Evolutionary conservation across 1,140 invertebrate species (phyloP).

Genomic region (Daktulosphaira vitifoliae): DNA sequence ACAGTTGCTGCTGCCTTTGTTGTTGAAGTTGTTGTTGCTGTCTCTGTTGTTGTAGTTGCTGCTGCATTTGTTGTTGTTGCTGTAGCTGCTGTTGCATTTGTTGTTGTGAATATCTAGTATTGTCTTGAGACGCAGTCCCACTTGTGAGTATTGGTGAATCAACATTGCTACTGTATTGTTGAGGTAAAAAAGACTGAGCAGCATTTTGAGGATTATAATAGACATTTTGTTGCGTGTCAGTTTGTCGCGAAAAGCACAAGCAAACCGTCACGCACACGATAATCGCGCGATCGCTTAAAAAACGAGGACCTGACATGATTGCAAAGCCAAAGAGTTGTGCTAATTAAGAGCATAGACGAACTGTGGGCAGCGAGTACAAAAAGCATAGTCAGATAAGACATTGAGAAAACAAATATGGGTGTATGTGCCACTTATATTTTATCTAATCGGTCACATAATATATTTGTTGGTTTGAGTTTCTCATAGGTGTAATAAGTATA

Average conservation of each 20-base stretch:
- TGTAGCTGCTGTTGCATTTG: not conserved
- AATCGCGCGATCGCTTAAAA: not conserved
- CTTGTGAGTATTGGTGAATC: no score
- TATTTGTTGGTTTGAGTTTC: no score
- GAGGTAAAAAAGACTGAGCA: not conserved
- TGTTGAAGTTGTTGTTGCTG: constrained; percentile 7
- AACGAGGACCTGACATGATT: no score
- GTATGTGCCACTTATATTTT: constrained; percentile 8
- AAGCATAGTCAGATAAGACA: not conserved
- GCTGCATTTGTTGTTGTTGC: not conserved
- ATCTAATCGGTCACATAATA: constrained; percentile 4
- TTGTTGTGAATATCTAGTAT: not conserved
- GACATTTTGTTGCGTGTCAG: not conserved
- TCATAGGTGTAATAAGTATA: no score
- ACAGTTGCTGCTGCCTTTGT: not conserved
- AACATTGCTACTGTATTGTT: constrained; percentile 6
- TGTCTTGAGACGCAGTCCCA: not conserved
- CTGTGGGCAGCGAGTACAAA: not conserved
- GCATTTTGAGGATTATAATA: not conserved
- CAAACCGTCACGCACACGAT: not conserved
- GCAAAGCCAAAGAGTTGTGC: not conserved
- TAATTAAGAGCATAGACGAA: not conserved
- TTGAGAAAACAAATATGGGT: constrained; percentile 19
- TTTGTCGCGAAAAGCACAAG: not conserved
- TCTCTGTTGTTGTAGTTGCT: not conserved